A percentile compares a stretch with the other conserved stretches of the same genome.
Conservation (phyloP, 2,888 invertebrate genomes). For the Ophioninae sp. region DNA sequence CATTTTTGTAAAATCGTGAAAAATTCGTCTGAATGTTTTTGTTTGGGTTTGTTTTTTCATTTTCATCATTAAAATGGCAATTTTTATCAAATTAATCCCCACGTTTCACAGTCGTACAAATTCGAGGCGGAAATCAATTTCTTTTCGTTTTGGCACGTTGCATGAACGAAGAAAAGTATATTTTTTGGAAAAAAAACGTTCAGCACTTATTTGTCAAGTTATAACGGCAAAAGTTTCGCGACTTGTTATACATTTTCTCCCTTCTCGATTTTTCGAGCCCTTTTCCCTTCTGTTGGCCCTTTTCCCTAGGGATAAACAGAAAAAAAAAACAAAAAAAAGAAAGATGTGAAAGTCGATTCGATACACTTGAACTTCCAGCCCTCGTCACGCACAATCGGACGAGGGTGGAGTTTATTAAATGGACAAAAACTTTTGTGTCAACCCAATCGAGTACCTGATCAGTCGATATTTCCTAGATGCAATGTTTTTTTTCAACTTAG, state of each 20-base stretch:
- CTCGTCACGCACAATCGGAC: constrained; percentile 32
- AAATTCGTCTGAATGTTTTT: not conserved
- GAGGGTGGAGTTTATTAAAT: constrained; percentile 15
- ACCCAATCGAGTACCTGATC: constrained; percentile 16
- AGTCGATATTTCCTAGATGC: not conserved
- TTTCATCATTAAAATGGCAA: not conserved
- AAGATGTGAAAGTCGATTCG: constrained; percentile 36
- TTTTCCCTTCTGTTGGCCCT: not conserved
- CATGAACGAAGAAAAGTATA: constrained; percentile 34
- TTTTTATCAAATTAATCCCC: not conserved
- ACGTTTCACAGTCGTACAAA: not conserved
- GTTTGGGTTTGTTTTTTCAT: not conserved
- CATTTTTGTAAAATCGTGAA: no score
- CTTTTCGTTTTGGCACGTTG: not conserved
- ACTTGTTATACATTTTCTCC: constrained; percentile 31
- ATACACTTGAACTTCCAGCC: constrained; percentile 39
- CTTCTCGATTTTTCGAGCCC: not conserved
- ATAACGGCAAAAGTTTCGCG: constrained; percentile 63
- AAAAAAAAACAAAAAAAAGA: not conserved
- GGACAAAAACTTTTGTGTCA: constrained; percentile 26
- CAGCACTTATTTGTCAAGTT: constrained; percentile 64
- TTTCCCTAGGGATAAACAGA: not conserved
- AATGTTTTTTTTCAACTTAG: not conserved
- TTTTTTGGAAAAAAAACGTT: constrained; percentile 55
- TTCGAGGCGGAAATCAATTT: constrained; percentile 17